Evolutionary conservation across 23 tunicate species (phyloP).

Genomic region (Halocynthia roretzi): DNA sequence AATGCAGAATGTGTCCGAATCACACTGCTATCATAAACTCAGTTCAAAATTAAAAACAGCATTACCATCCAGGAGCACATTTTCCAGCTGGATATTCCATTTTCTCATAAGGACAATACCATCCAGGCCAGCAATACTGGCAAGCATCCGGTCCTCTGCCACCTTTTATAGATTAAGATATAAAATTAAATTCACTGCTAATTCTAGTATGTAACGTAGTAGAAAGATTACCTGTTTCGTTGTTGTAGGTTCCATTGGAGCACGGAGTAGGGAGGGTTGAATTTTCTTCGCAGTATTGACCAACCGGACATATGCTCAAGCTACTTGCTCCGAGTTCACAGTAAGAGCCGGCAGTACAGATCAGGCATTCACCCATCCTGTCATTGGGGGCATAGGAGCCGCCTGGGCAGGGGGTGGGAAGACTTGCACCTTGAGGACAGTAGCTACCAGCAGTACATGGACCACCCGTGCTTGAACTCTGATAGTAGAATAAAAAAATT

Average conservation of each 20-base stretch:
- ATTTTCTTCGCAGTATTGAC: constrained; percentile 61
- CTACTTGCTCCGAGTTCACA: constrained; percentile 54
- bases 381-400: constrained; percentile 68
- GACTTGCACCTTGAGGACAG: constrained; percentile 47
- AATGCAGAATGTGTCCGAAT: no score
- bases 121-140: constrained; percentile 65
- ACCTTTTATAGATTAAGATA: constrained; percentile 11
- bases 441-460: constrained; percentile 80
- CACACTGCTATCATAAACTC: no score
- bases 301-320: constrained; percentile 44
- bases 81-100: constrained; percentile 59
- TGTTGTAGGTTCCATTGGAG: constrained; percentile 77
- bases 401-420: constrained; percentile 29
- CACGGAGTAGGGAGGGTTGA: constrained; percentile 49
- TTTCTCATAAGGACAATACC: constrained; percentile 66
- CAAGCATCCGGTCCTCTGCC: constrained; percentile 47
- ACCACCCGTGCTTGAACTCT: constrained; percentile 47
- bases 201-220: not conserved
- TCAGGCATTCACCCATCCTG: constrained; percentile 25
- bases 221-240: constrained; percentile 58
- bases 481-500: not conserved
- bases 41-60: not conserved
- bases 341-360: constrained; percentile 77
- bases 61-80: constrained; percentile 89
- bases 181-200: no score